Evolutionary conservation across 2,113 vertebrate species (phyloP).

Genomic region (Peromyscus polionotus): DNA sequence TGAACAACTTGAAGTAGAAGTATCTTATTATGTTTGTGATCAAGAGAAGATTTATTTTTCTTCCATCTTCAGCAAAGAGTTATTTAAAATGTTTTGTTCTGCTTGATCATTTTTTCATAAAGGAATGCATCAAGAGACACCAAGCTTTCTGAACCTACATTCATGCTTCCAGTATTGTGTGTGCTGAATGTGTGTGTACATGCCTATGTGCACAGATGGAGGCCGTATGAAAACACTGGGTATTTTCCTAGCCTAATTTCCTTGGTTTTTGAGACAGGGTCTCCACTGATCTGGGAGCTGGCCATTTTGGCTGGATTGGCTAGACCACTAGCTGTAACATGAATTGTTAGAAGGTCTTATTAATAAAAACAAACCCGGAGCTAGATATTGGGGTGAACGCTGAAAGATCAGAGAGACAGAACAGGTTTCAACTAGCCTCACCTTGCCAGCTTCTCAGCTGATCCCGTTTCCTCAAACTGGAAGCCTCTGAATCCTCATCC

Average conservation of each 20-base stretch:
- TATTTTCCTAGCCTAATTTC: neutral
- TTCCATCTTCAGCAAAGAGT: neutral
- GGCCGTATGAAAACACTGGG: too few relatives aligned
- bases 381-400: too few relatives aligned
- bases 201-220: neutral
- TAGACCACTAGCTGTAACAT: too few relatives aligned
- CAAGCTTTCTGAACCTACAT: neutral
- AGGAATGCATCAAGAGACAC: neutral
- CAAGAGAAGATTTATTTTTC: neutral
- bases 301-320: neutral
- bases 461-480: too few relatives aligned
- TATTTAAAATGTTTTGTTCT: slow-evolving; percentile 36
- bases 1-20: slow-evolving; percentile 18
- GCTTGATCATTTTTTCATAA: slow-evolving; percentile 33
- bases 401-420: too few relatives aligned
- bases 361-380: too few relatives aligned
- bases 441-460: too few relatives aligned
- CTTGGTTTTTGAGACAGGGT: neutral
- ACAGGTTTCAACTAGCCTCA: too few relatives aligned
- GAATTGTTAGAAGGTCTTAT: too few relatives aligned
- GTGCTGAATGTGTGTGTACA: neutral
- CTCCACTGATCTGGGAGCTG: neutral
- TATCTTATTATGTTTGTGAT: neutral
- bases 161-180: neutral
- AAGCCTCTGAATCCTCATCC: too few relatives aligned